A percentile compares a stretch with the other conserved stretches of the same genome.
These are phyloP conservation scores for Adelphocoris suturalis DNA, from an alignment of 2,888 invertebrate genomes.

Conservation along the genomic window DNA sequence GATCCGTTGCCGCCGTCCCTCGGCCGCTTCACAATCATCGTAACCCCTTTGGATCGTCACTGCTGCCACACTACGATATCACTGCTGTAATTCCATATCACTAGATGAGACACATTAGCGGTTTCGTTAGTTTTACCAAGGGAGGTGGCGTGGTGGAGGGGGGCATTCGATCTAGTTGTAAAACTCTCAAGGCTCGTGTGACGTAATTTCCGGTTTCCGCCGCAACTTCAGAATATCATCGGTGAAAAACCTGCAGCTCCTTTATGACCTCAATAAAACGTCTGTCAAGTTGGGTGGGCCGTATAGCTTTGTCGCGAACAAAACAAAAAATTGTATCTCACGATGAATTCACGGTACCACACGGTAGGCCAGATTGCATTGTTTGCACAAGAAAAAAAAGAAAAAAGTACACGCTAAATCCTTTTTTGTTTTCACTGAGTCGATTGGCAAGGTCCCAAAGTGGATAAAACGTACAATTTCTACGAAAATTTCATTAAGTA, in stretches of 20 bases:
- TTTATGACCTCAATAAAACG: no score
- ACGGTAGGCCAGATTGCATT: no score
- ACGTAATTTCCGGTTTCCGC: slow-evolving; percentile 19
- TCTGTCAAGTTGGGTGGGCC: no score
- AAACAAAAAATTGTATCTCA: no score
- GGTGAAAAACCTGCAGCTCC: neutral
- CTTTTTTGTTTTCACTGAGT: no score
- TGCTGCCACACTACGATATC: neutral
- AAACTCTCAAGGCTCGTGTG: neutral
- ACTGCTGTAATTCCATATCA: neutral
- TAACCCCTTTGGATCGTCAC: neutral
- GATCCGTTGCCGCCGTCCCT: neutral
- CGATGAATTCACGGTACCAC: no score
- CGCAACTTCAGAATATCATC: neutral
- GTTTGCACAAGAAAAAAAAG: no score
- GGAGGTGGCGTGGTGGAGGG: neutral
- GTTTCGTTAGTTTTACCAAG: neutral
- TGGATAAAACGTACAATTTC: no score
- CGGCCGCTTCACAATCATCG: neutral
- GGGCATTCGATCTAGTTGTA: neutral
- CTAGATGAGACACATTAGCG: neutral
- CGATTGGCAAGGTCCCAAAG: no score
- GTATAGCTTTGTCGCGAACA: no score
- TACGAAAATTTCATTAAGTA: no score
- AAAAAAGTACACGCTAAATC: no score